Evolutionary conservation across 2,113 vertebrate species (phyloP).

Genomic region (Poeciliopsis prolifica): DNA sequence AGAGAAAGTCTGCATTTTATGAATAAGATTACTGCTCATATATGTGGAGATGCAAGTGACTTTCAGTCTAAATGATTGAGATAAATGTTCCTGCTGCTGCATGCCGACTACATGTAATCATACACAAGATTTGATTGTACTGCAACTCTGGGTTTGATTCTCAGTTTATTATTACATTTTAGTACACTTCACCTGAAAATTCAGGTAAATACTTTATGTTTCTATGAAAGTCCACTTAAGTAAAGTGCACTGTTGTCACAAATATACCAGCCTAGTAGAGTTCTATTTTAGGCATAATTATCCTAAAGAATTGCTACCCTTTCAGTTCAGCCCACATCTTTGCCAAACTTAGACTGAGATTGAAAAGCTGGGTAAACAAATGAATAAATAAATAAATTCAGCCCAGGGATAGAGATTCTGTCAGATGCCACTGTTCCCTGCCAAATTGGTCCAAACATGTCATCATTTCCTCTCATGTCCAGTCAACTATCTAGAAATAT

Average conservation of each 20-base stretch:
- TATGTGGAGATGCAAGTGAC: not conserved
- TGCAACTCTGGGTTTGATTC: not conserved
- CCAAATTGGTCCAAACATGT: slow-evolving; percentile 49
- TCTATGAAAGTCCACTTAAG: not conserved
- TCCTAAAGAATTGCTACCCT: not conserved
- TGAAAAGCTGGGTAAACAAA: not conserved
- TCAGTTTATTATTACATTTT: not conserved
- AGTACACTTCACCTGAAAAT: not conserved
- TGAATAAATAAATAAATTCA: slow-evolving; percentile 9
- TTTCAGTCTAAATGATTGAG: slow-evolving; percentile 33
- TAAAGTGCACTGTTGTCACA: not conserved
- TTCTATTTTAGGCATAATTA: slow-evolving; percentile 22
- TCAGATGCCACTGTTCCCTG: slow-evolving; percentile 19
- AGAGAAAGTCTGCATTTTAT: not conserved
- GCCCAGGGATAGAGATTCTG: slow-evolving; percentile 37
- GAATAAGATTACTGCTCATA: not conserved
- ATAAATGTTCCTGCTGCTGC: slow-evolving; percentile 14
- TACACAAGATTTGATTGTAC: too few species aligned
- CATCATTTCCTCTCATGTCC: slow-evolving; percentile 10
- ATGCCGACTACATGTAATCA: not conserved
- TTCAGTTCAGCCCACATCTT: slow-evolving; percentile 24
- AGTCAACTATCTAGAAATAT: slow-evolving; percentile 11
- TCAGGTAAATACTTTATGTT: not conserved
- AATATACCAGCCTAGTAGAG: not conserved
- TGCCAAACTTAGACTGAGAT: slow-evolving; percentile 1